Percentiles rank a stretch among this genome's conserved stretches.
Evolutionary conservation across 2,113 vertebrate genomes (phyloP).

Genomic region (Pelecanoides urinatrix): DNA sequence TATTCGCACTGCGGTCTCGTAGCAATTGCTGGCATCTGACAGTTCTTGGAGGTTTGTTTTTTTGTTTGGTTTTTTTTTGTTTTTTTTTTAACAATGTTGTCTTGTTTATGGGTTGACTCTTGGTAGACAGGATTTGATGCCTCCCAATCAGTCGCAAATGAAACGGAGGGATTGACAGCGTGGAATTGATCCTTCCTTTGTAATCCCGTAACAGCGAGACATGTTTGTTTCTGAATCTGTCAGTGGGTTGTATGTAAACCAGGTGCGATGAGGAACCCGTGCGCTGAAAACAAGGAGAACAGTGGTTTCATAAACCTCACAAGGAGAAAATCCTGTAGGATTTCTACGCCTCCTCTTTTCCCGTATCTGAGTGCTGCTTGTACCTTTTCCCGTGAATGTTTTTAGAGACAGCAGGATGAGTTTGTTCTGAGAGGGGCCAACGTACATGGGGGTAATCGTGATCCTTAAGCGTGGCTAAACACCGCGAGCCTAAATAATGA

Average conservation of each 20-base stretch:
- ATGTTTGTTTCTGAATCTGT: slow-evolving; percentile 20
- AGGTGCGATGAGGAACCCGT: slow-evolving; percentile 8
- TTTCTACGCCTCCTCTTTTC: not conserved
- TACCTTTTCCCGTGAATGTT: not conserved
- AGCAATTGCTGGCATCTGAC: slow-evolving; percentile 16
- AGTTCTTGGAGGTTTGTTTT: not conserved
- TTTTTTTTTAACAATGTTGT: not conserved
- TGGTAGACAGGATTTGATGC: slow-evolving; percentile 10
- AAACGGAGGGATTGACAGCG: slow-evolving; percentile 39
- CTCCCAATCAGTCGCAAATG: slow-evolving; percentile 22
- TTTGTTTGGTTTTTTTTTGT: not conserved
- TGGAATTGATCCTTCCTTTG: slow-evolving; percentile 57
- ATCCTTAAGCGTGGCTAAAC: not conserved
- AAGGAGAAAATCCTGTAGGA: not conserved
- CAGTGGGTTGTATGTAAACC: slow-evolving; percentile 37
- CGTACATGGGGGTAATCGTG: accelerated
- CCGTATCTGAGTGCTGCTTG: not conserved
- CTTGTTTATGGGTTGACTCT: slow-evolving; percentile 8
- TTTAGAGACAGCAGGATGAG: not conserved
- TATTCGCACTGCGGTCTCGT: not conserved
- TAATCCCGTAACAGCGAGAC: not conserved
- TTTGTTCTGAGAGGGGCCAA: not conserved
- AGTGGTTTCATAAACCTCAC: not conserved
- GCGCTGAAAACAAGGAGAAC: slow-evolving; percentile 18
- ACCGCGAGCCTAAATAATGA: accelerated